Base-by-base conservation (phyloP, 1,140 invertebrate genomes). In the Platyscapa corneri region DNA sequence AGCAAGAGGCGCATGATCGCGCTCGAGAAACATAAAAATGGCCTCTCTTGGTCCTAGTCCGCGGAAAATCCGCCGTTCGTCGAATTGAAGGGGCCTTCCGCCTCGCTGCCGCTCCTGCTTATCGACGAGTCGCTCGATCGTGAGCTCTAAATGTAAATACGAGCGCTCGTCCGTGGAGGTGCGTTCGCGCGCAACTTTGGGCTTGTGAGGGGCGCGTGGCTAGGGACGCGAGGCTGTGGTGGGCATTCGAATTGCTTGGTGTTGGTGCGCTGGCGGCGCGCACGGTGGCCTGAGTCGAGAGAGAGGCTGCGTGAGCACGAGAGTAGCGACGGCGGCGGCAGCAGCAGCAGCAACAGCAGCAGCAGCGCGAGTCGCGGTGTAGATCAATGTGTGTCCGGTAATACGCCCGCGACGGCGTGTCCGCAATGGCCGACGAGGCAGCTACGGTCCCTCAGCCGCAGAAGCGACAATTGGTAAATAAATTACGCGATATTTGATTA, bases 401-500 rank as follows among this genome's bases (percentile, higher is more conserved):
- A 89, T 91, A 92, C 90, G 91, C 90, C 90, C 90, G 87, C 89
- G 88, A 89, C 90, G 90, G 89, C 88, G 82, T 90, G 89, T 90
- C 76, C 82, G 89, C 89, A 91, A 93, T 93, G 92, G 91, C 92
- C 88, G 92, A 93, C 89, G 91, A 93, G 70, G 88, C 92, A 79
- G 91, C 92, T 70, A 90, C 85, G 60, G 76, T 82, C 6, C 37
- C 78, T 3, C 75, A 75, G 27, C 70, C 78, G 12, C 83, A 78
- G 83, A 90, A 90, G 90, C 92, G 92, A 89, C 92, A 93, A 92
- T 90, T 93, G 92, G 92, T 93, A 92, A 92, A 86, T 72, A 82
- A 82, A 82, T 56, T 60, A 8, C 23, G 76, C 16, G 75, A 75
- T 72, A 72, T 23, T 72, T 14, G 2, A 39, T n/a, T n/a, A n/a